Conservation (phyloP, 2,113 vertebrate species). For the Clarias batrachus region DNA sequence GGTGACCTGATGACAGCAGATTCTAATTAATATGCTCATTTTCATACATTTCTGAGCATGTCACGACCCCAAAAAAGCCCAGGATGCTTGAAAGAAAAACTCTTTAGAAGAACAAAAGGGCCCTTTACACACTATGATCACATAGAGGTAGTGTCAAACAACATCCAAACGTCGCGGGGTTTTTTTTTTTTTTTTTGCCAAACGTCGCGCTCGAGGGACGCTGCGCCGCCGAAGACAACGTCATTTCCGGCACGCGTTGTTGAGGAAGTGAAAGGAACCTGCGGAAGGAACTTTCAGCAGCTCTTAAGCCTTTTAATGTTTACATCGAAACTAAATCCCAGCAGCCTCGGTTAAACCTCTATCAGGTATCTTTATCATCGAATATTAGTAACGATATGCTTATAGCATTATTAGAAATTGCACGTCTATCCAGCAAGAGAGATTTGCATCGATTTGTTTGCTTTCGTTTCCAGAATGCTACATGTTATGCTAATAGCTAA, state of each 20-base stretch:
- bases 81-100: too few species aligned
- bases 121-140: too few species aligned
- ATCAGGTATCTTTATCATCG: not conserved
- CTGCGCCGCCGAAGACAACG: not conserved
- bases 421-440: not conserved
- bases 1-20: too few species aligned
- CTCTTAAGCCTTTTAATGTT: constrained; percentile 1
- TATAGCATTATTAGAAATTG: not conserved
- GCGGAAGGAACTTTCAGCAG: constrained; percentile 14
- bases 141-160: not conserved
- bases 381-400: not conserved
- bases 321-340: not conserved
- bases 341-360: not conserved
- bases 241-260: not conserved
- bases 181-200: not conserved
- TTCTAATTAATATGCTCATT: too few species aligned
- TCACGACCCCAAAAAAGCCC: too few species aligned
- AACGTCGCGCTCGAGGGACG: not conserved
- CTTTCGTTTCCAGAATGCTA: not conserved
- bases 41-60: too few species aligned
- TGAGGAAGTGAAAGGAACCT: not conserved
- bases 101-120: too few species aligned
- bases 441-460: not conserved
- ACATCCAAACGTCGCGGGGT: not conserved
- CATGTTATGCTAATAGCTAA: not conserved